Evolutionary conservation across 2,888 invertebrate genomes (phyloP).

Genomic region (Calliopum simillimum): DNA sequence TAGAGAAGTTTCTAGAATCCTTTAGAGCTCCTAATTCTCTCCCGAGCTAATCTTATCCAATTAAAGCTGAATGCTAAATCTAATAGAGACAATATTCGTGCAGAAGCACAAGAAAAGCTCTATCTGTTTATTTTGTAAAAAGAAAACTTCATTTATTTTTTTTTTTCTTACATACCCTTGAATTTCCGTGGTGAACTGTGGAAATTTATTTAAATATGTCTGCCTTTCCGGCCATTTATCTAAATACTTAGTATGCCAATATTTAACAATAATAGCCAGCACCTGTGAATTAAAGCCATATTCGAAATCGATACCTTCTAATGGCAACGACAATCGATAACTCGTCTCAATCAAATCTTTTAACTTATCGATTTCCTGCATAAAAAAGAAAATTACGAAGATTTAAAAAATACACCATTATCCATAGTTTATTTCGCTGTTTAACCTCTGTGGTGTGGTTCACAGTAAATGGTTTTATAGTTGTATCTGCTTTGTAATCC

Average conservation of each 20-base stretch:
- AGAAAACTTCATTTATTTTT: background rate
- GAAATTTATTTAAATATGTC: slow-evolving; percentile 75
- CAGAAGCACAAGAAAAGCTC: no score
- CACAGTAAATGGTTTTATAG: slow-evolving; percentile 56
- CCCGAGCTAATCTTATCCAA: no score
- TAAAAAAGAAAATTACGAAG: no score
- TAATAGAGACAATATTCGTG: no score
- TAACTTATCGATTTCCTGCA: slow-evolving; percentile 70
- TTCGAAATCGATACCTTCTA: slow-evolving; percentile 77
- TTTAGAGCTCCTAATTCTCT: no score
- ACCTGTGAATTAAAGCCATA: slow-evolving; percentile 85
- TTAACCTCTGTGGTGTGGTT: slow-evolving; percentile 49
- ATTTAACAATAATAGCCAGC: slow-evolving; percentile 75
- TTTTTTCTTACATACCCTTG: slow-evolving; percentile 69
- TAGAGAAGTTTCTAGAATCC: no score
- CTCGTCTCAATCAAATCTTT: slow-evolving; percentile 71
- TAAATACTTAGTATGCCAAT: slow-evolving; percentile 84
- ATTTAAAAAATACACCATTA: no score
- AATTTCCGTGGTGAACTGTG: slow-evolving; percentile 81
- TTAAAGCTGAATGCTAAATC: no score
- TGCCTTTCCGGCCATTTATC: slow-evolving; percentile 76
- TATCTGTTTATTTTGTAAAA: background rate
- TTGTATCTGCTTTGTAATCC: slow-evolving; percentile 57
- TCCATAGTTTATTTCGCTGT: background rate
- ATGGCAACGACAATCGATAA: slow-evolving; percentile 70